Conservation (phyloP, 2,113 vertebrate species). For the Cinclus mexicanus region DNA sequence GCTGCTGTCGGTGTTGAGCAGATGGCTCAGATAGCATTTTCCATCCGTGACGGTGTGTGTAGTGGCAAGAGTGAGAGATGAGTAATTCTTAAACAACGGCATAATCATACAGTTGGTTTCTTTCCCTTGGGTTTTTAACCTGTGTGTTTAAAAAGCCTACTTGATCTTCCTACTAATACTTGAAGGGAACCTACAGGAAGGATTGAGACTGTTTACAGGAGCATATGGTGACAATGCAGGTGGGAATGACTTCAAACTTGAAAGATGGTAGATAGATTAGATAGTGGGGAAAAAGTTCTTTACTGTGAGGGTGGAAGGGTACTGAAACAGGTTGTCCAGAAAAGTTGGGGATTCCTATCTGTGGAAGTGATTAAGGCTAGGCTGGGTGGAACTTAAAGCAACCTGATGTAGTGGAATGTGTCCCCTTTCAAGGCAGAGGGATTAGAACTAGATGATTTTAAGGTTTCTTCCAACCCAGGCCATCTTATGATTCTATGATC, state of each 20-base stretch:
- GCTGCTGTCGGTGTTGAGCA: not conserved
- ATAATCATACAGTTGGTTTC: not conserved
- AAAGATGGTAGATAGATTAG: not conserved
- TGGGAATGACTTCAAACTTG: not conserved
- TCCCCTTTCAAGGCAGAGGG: not conserved
- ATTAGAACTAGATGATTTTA: not conserved
- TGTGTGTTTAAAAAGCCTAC: not conserved
- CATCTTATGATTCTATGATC: not conserved
- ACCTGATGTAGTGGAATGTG: not conserved
- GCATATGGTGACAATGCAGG: not conserved
- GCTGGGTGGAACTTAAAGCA: not conserved
- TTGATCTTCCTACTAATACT: not conserved
- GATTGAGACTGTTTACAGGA: not conserved
- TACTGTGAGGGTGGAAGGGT: not conserved
- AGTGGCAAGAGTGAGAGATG: not conserved
- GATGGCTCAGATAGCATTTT: not conserved
- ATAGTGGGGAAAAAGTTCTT: not conserved
- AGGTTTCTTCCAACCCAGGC: not conserved
- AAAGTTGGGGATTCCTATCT: not conserved
- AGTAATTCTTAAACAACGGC: not conserved
- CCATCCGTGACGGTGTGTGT: accelerated
- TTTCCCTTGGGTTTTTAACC: not conserved
- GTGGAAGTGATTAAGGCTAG: not conserved
- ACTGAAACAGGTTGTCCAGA: not conserved
- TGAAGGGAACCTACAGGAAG: not conserved